Conservation (phyloP, 1,140 invertebrate species). For the Araneus ventricosus region DNA sequence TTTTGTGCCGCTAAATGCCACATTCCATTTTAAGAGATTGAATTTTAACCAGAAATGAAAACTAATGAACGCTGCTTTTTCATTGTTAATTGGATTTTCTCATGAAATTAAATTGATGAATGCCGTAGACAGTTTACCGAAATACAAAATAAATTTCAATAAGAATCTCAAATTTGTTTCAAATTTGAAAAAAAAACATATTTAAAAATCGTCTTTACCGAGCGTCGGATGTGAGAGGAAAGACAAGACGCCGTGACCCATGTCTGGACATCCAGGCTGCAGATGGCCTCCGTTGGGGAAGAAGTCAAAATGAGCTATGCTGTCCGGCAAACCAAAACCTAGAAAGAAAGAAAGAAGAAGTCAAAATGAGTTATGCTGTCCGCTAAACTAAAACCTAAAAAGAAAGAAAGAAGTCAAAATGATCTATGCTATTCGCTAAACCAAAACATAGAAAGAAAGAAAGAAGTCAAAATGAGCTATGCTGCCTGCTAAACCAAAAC, state of each 20-base stretch:
- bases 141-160: too few species aligned
- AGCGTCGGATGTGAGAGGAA: background rate
- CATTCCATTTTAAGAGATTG: background rate
- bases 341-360: conserved; percentile 43
- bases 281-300: conserved; percentile 78
- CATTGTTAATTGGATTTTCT: too few species aligned
- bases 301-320: conserved; percentile 76
- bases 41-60: too few species aligned
- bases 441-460: conserved; percentile 73
- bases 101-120: too few species aligned
- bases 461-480: conserved; percentile 77
- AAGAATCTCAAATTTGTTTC: too few species aligned
- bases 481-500: conserved; percentile 70
- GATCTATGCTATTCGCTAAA: too few species aligned
- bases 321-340: conserved; percentile 73
- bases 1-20: too few species aligned
- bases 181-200: too few species aligned
- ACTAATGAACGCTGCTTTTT: too few species aligned
- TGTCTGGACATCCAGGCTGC: conserved; percentile 75
- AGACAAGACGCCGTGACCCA: conserved; percentile 20
- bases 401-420: conserved; percentile 48
- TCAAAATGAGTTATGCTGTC: too few species aligned
- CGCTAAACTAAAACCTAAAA: conserved; percentile 72
- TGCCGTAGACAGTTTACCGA: too few species aligned
- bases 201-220: background rate